These are phyloP conservation scores for Agrochola circellaris DNA, from an alignment of 2,888 invertebrate genomes.

Conservation along the genomic window DNA sequence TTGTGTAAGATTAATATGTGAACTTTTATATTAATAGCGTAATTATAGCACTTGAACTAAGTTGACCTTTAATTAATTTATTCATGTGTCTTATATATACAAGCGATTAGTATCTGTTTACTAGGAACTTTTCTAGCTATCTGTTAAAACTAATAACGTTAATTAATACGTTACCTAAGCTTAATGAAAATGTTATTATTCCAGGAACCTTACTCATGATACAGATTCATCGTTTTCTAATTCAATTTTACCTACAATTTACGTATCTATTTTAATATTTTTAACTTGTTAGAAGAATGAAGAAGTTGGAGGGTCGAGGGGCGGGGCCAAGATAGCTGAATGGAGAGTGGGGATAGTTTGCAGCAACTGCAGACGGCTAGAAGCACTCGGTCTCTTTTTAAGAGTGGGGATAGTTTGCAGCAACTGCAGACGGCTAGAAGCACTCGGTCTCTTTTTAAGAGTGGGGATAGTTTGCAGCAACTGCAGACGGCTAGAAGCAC, in stretches of 20 bases:
- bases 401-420: no score
- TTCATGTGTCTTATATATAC: neutral
- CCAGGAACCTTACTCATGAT: neutral
- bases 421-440: no score
- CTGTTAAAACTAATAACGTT: neutral
- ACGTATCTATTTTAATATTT: neutral
- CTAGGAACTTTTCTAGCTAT: neutral
- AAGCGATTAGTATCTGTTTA: neutral
- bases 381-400: no score
- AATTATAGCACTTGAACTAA: neutral
- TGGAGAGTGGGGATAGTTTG: no score
- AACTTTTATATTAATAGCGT: neutral
- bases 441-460: no score
- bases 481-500: no score
- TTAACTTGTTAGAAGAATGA: no score
- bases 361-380: no score
- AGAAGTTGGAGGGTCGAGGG: no score
- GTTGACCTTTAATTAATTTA: neutral
- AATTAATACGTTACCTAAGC: neutral
- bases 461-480: no score
- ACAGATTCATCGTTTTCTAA: neutral
- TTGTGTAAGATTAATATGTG: neutral
- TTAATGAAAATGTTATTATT: constrained; percentile 2
- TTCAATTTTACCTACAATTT: neutral
- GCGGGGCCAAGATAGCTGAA: no score